phyloP scores from a whole-genome alignment of 2,888 invertebrate species.

The Hirtodrosophila confusa region DNA sequence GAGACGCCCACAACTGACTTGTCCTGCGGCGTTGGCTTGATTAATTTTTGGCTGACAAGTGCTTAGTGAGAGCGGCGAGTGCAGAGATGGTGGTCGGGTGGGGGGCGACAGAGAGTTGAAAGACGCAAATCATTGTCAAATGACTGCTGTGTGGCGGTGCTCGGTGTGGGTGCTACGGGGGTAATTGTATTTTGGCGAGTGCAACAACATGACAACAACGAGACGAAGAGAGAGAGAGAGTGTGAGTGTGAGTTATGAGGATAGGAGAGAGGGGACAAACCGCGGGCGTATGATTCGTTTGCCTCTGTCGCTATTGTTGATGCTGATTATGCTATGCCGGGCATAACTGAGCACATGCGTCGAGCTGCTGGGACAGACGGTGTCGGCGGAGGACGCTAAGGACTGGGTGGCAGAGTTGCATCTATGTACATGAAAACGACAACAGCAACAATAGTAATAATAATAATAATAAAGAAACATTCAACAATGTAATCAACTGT shows the following conservation, averaged over 20 bases:
- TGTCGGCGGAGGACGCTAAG: constrained; percentile 39
- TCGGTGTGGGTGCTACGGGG: constrained; percentile 8
- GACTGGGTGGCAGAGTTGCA: constrained; percentile 62
- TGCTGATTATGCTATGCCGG: constrained; percentile 70
- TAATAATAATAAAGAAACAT: not conserved
- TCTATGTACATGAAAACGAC: constrained; percentile 42
- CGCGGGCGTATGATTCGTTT: constrained; percentile 67
- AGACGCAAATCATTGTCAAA: constrained; percentile 63
- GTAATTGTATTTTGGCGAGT: constrained; percentile 64
- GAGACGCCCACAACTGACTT: constrained; percentile 40
- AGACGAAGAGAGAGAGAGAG: constrained; percentile 13
- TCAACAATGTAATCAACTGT: constrained; percentile 24
- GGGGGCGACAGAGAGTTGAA: constrained; percentile 25
- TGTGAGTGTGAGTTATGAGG: not conserved
- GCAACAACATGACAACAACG: constrained; percentile 41
- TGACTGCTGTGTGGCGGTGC: constrained; percentile 28
- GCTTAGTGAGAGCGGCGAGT: constrained; percentile 30
- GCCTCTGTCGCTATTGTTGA: constrained; percentile 46
- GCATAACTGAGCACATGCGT: constrained; percentile 71
- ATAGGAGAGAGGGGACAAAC: constrained; percentile 55
- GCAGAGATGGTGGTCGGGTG: constrained; percentile 2
- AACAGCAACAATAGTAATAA: constrained; percentile 5
- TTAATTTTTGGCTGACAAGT: constrained; percentile 74
- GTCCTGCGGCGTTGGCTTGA: constrained; percentile 66
- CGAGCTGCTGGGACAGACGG: constrained; percentile 58